Base-by-base conservation (phyloP, 2,113 vertebrate genomes). In the Raphicerus campestris region DNA sequence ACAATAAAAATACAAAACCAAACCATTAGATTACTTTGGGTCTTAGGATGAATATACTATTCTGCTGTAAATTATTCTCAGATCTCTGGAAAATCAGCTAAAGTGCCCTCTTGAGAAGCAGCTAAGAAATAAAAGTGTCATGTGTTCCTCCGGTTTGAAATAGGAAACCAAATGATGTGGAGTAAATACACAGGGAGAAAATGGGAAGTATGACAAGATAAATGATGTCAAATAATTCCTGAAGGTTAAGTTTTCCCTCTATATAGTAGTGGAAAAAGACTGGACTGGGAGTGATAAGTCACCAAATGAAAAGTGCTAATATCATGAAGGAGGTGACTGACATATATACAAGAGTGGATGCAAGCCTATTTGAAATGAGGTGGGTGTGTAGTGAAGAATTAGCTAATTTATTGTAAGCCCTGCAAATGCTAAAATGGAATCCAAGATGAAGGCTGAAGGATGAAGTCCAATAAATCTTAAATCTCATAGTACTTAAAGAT, bases 131-230 rank as follows among this genome's bases (percentile, higher is more conserved):
- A 83, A 73, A 92, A 85, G 26, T 89, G 51, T 78, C 61, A 93
- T 83, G 28, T 60, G 89, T 97, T 92, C n/a, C 83, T 87, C 13
- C n/a, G 42, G n/a, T 94, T 91, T 87, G 96, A 96, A 87, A 89
- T 70, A 96, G 78, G 87, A 97, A 97, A 94, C 8, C 30, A 96
- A 94, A 78, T 81, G 70, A 96, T 89, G 30, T 51, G n/a, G 28
- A 39, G 24, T 93, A 70, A 88, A 95, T 91, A 81, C 56, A 30
- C 30, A 51, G 45, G 19, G 9, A 63, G 39, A 42, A 94, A 93
- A 94, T 75, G 63, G 73, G 83, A 93, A 92, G 24, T 55, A 35
- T 86, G 63, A 81, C 73, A 96, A 97, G 85, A 95, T 88, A 95
- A 92, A 93, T 89, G 77, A 91, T 81, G 30, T 42, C 63, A 93